Conservation (phyloP, 1,140 invertebrate genomes). For the Phthorimaea operculella region DNA sequence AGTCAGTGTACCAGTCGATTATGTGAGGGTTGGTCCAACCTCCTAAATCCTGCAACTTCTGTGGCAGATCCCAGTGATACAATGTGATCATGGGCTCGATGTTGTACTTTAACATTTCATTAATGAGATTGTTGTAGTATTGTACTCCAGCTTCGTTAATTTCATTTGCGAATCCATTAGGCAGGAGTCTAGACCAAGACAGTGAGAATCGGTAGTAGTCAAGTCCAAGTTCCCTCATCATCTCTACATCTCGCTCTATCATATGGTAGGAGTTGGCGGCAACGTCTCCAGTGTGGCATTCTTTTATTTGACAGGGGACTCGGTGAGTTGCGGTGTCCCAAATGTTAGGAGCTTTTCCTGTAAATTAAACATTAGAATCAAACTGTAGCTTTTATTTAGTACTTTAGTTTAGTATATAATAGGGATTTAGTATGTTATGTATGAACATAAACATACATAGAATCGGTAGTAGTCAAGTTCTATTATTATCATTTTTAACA, state of each 20-base stretch:
- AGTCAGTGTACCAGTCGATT: conserved; percentile 68
- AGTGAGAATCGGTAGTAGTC: conserved; percentile 71
- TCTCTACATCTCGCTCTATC: conserved; percentile 53
- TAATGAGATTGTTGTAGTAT: conserved; percentile 70
- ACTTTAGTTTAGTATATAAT: too few species aligned
- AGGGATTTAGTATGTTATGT: too few species aligned
- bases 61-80: conserved; percentile 73
- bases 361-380: too few species aligned
- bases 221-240: conserved; percentile 49
- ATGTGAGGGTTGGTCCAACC: conserved; percentile 71
- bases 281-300: conserved; percentile 55
- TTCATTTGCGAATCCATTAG: conserved; percentile 60
- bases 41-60: conserved; percentile 66
- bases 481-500: too few species aligned
- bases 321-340: conserved; percentile 62
- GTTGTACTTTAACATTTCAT: conserved; percentile 56
- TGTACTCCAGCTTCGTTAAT: conserved; percentile 67
- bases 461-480: too few species aligned
- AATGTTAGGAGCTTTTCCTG: conserved; percentile 61
- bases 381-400: too few species aligned
- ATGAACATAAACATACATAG: too few species aligned
- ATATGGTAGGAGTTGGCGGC: conserved; percentile 24
- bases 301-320: conserved; percentile 52
- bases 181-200: conserved; percentile 71
- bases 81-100: conserved; percentile 69